phyloP scores from a whole-genome alignment of 2,888 invertebrate species.

The Acanthosepion lycidas region DNA sequence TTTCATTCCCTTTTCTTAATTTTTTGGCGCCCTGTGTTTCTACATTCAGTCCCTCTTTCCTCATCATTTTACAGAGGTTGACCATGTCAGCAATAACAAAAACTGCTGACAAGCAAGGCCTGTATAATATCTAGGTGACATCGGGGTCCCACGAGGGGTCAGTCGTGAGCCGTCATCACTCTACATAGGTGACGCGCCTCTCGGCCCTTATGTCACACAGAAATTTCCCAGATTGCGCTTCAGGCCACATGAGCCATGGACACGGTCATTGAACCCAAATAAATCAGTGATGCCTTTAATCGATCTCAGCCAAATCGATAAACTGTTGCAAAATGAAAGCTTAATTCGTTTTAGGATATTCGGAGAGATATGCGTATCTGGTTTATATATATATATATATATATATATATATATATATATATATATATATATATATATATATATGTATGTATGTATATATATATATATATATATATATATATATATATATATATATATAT shows the following conservation, averaged over 20 bases:
- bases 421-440: neutral
- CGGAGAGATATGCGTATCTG: neutral
- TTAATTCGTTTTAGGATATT: neutral
- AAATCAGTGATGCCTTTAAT: neutral
- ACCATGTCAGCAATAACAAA: neutral
- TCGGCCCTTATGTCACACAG: neutral
- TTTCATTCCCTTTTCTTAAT: neutral
- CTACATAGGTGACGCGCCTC: neutral
- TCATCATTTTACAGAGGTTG: neutral
- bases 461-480: no score
- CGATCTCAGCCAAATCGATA: neutral
- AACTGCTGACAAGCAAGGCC: neutral
- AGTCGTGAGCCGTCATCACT: neutral
- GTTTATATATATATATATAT: neutral
- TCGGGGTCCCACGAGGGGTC: neutral
- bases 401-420: conserved; percentile 2
- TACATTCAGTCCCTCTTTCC: neutral
- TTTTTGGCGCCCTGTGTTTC: neutral
- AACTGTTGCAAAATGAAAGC: neutral
- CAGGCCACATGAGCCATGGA: neutral
- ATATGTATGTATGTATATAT: neutral
- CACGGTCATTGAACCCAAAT: neutral
- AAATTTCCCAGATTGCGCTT: neutral
- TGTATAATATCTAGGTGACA: neutral
- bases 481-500: no score